Evolutionary conservation across 2,113 vertebrate species (phyloP), one percentile per base, ranked within the genome.

Genomic region (Pachypanchax playfairii): DNA sequence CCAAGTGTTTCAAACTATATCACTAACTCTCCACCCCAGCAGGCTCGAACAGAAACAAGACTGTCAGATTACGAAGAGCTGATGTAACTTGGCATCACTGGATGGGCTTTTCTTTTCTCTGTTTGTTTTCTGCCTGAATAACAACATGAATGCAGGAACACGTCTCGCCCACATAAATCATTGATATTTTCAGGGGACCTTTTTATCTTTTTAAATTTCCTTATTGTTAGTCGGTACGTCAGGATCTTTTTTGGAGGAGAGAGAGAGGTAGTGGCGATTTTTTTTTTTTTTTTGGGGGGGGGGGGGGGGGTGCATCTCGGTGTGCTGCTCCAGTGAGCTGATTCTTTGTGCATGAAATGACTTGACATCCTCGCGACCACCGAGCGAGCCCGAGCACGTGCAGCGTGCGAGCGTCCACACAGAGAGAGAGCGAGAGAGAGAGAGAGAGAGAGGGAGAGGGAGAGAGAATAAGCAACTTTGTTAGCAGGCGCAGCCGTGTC

Each of bases 311-410:
- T 43, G 65, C 52, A 64, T 78, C 63, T 84, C 47, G 28, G 62
- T 31, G 65, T 39, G 75, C 81, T 69, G 79, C 76, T 80, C 70
- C 70, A 80, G 49, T 83, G 82, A 71, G 81, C 75, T 77, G 67
- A 82, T 83, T 83, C 50, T 80, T 77, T 87, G 78, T 81, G 80
- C 82, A 76, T 85, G 72, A 85, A 87, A 87, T 86, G 73, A 88
- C 70, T 83, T 87, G 72, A 88, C 85, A 83, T 87, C 79, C 72
- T 76, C 63, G 57, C 67, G 73, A 85, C 81, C 73, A 52, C 65
- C 55, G 65, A 31, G 56, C 24, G 46, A 25, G 76, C 25, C 62
- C 17, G 50, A 10, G 39, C 9, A 63, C 41, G 48, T 33, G 58
- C 26, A 38, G 52, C 35, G 74, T 18, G 56, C 33, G 51, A 24